Evolutionary conservation across 2,113 vertebrate species (phyloP), one percentile per base, ranked within the genome.

Genomic region (Epinephelus fuscoguttatus): DNA sequence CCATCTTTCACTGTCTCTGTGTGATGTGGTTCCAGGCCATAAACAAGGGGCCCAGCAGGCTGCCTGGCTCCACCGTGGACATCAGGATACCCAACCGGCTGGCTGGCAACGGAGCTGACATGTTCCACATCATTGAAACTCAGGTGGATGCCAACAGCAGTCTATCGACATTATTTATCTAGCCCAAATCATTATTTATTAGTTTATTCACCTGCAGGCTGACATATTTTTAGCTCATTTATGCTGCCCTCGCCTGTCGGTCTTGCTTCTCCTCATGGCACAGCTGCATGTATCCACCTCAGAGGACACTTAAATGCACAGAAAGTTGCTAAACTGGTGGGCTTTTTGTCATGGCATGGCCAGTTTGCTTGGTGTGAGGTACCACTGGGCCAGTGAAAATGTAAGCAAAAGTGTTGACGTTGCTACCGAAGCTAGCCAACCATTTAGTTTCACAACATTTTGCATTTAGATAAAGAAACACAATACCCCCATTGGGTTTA

Each of bases 21-120:
- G 55, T 84, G 33, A 76, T 89, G 61, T 91, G 73, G 17, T 89
- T 92, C 49, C 74, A 99, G 98, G 96, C 98, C 87, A 98, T 99
- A 88, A 99, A 99, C 93, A 96, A 97, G 70, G 98, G 98, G n/a
- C 98, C 98, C 66, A 99, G 98, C 94, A 95, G 96, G 73, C 96
- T 99, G 8, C 98, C 98, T 30, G 96, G 96, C 70, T 97, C 97
- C 45, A 96, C 93, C 8, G 94, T 99, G 90, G 96, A 96, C 90
- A 95, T 99, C 91, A 96, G 96, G 33, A 96, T 99, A 91, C 98
- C 98, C n/a, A 98, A 96, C 91, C 96, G 96, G 6, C 95, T 99
- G 72, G 95, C 95, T 84, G 90, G 96, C 30, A 97, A 84, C 45
- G 98, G 98, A 74, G 96, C 97, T 0, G 97, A 99, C 92, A 97